Evolutionary conservation across 2,888 invertebrate species (phyloP), one percentile per base, ranked within the genome.

Genomic region (Acanthosepion pharaonis): DNA sequence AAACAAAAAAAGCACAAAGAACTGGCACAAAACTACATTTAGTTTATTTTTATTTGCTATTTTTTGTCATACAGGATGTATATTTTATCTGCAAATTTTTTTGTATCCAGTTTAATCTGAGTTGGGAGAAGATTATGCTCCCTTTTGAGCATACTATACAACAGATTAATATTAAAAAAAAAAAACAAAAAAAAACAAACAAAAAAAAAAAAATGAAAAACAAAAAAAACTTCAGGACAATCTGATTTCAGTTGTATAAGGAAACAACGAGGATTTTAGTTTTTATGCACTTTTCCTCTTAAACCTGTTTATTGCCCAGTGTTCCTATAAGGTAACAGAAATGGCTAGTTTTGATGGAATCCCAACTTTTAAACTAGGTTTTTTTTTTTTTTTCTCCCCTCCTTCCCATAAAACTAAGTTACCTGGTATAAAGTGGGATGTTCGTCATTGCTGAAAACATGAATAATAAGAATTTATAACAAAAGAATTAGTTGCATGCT

Each of bases 111-210:
- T 95, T 95, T 95, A 94, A 95, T 94, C 94, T 94, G 94, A 94
- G 93, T 91, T 94, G 94, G 94, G 95, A 94, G 95, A 95, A 95
- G 95, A 95, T 96, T 95, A 94, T 96, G 96, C 97, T 97, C 96
- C 97, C 97, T 97, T 96, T 97, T 97, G 97, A 97, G 97, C 96
- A 96, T 96, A 95, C 95, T 96, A 96, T 95, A 94, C 33, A 92
- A 92, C 95, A 94, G 94, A 95, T 94, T 96, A 95, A 95, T 64
- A 64, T 64, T 64, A 2, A 64, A 64, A 64, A 64, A 15, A 59
- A 95, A 25, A 20, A 92, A 8, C 6, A 92, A 91, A 49, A 9
- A 92, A 92, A 51, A 51, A 51, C 5, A 51, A 51, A 51, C 5
- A 51, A 51, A 51, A 51, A 49, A 48, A 92, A 25, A 49, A 48